These are phyloP conservation scores for Scolopax rusticola DNA, from an alignment of 2,797 vertebrate species.

Conservation along the genomic window DNA sequence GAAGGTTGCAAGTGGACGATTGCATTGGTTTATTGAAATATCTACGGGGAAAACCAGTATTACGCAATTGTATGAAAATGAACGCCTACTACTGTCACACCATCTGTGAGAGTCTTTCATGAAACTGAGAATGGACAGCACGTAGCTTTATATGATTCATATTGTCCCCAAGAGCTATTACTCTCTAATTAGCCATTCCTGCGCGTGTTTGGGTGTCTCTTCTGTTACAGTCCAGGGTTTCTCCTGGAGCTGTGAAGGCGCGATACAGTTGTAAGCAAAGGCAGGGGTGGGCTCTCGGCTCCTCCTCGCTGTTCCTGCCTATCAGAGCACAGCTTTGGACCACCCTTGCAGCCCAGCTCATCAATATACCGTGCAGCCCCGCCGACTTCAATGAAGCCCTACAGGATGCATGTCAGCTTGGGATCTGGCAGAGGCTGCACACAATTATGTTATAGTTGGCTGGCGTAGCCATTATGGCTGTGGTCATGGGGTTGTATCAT, in stretches of 20 bases:
- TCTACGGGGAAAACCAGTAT: background rate
- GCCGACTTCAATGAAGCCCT: conserved; percentile 34
- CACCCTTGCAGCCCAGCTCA: conserved; percentile 18
- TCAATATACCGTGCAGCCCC: background rate
- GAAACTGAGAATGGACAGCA: background rate
- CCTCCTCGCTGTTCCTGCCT: background rate
- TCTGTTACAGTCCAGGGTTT: background rate
- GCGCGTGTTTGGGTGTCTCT: background rate
- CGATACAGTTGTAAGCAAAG: background rate
- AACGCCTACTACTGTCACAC: background rate
- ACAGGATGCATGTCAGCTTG: conserved; percentile 29
- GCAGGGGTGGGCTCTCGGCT: background rate
- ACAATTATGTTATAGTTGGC: conserved; percentile 49
- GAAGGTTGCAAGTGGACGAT: background rate
- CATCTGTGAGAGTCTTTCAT: background rate
- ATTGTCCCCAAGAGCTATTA: background rate
- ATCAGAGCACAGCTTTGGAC: conserved; percentile 48
- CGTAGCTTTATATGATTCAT: background rate
- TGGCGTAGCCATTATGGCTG: conserved; percentile 11
- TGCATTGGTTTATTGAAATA: background rate
- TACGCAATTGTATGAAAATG: background rate
- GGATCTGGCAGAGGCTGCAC: conserved; percentile 34
- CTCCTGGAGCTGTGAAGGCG: background rate
- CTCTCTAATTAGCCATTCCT: background rate
- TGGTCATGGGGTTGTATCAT: background rate